Percentiles rank a stretch among this genome's conserved stretches.
Evolutionary conservation across 2,797 vertebrate species (phyloP).

Genomic region (Enteromius mattozi): DNA sequence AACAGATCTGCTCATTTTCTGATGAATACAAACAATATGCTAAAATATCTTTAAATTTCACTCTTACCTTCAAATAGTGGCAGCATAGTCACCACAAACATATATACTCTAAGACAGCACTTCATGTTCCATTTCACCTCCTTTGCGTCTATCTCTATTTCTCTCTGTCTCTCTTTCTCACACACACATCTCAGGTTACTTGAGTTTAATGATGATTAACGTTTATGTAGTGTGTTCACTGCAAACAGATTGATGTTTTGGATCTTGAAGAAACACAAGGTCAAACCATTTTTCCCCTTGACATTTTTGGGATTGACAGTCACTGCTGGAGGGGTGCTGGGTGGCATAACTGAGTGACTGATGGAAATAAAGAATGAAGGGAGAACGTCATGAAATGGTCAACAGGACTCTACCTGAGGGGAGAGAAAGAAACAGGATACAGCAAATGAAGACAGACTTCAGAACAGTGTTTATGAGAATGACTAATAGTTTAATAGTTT

Average conservation of each 20-base stretch:
- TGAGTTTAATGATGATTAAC: conserved; percentile 40
- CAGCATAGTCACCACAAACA: neutral
- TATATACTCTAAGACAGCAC: neutral
- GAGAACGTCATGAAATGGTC: conserved; percentile 38
- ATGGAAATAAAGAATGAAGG: conserved; percentile 47
- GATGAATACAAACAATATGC: neutral
- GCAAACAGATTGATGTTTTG: conserved; percentile 43
- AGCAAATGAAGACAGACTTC: conserved; percentile 35
- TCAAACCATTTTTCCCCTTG: conserved; percentile 52
- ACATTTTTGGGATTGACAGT: conserved; percentile 56
- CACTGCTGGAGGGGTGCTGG: conserved; percentile 43
- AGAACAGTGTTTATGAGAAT: conserved; percentile 28
- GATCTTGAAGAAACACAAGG: conserved; percentile 48
- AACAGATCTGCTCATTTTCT: neutral
- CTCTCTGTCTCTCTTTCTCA: neutral
- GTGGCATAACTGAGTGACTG: conserved; percentile 47
- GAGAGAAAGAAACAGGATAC: conserved; percentile 27
- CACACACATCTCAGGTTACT: conserved; percentile 7
- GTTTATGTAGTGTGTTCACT: conserved; percentile 24
- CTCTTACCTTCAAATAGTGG: neutral
- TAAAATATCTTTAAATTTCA: neutral
- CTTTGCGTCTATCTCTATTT: neutral
- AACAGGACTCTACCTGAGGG: conserved; percentile 18
- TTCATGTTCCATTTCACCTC: neutral
- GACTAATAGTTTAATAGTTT: conserved; percentile 37